Conservation (phyloP, 2,797 vertebrate genomes). For the Catostomus latipinnis region DNA sequence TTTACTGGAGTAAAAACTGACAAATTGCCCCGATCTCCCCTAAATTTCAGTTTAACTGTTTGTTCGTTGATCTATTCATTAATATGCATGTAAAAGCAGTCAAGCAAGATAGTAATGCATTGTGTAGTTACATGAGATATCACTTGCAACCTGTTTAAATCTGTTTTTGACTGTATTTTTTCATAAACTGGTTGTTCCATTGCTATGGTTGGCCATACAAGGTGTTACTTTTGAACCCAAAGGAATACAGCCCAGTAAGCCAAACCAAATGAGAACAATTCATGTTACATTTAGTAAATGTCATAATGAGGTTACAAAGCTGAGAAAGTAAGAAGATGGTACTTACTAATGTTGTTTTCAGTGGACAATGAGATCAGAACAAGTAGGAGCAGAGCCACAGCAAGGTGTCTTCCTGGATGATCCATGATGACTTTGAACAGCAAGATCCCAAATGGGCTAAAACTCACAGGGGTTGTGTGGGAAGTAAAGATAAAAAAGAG, state of each 20-base stretch:
- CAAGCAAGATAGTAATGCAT: too few species aligned
- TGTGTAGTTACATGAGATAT: too few species aligned
- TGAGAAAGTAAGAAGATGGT: neutral
- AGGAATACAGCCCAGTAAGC: neutral
- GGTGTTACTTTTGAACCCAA: too few species aligned
- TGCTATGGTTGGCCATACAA: neutral
- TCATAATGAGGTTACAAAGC: neutral
- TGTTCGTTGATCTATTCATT: too few species aligned
- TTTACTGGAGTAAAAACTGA: too few species aligned
- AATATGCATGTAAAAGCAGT: too few species aligned
- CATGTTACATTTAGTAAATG: neutral
- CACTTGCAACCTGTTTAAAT: too few species aligned
- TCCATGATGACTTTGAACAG: slow-evolving; percentile 71
- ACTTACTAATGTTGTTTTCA: slow-evolving; percentile 73
- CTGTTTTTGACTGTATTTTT: neutral
- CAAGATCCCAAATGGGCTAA: slow-evolving; percentile 56
- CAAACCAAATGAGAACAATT: slow-evolving; percentile 1
- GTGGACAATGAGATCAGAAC: slow-evolving; percentile 64
- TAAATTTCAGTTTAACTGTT: too few species aligned
- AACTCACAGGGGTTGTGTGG: slow-evolving; percentile 55
- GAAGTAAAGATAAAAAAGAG: slow-evolving; percentile 44
- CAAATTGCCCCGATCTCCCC: too few species aligned
- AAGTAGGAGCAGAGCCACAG: slow-evolving; percentile 68
- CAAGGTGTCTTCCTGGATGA: slow-evolving; percentile 63
- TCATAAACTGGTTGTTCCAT: neutral